Base-by-base conservation (phyloP, 2,797 vertebrate genomes). In the Phyllotis vaccarum region DNA sequence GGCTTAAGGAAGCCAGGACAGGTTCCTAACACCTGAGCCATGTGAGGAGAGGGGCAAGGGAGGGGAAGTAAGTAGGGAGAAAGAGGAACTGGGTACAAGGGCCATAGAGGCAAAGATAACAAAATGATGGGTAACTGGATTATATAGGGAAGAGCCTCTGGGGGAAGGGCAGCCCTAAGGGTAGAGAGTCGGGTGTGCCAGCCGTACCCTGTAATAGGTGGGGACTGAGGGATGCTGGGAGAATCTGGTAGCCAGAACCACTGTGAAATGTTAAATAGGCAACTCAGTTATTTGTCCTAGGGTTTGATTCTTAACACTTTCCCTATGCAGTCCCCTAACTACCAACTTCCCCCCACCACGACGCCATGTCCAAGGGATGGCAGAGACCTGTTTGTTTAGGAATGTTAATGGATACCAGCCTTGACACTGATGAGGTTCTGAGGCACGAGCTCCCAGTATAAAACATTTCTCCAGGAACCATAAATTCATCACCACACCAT, bases 21-120 rank as follows among this genome's bases (percentile, higher is more conserved):
- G 46, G 46, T 5, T 49, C 46, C 46, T 49, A 49, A 49, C 46
- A 49, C 46, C 46, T 40, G 70, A 74, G 70, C 37, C 21, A 43
- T 6, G 37, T 43, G 37, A 40, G 70, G 70, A 13, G 70, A 13
- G 21, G 37, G 40, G 21, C 9, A 2, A 72, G n/a, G 3, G 17
- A 8, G 2, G 16, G 34, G 7, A 22, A 9, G 60, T 3, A 3
- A 9, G 27, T 0, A n/a, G 8, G 34, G 6, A n/a, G 34, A n/a
- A n/a, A 68, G 66, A 31, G 64, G 5, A 34, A 68, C 66, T 19
- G 22, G n/a, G 68, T 72, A 72, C n/a, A 72, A n/a, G n/a, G 22
- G 21, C 68, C n/a, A 12, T 19, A n/a, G 12, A 72, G 68, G 31
- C 68, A 72, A 40, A 40, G 68, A 37, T 72, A 40, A 19, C 19